Evolutionary conservation across 2,888 invertebrate genomes (phyloP).

Genomic region (Eupithecia pulchellata): DNA sequence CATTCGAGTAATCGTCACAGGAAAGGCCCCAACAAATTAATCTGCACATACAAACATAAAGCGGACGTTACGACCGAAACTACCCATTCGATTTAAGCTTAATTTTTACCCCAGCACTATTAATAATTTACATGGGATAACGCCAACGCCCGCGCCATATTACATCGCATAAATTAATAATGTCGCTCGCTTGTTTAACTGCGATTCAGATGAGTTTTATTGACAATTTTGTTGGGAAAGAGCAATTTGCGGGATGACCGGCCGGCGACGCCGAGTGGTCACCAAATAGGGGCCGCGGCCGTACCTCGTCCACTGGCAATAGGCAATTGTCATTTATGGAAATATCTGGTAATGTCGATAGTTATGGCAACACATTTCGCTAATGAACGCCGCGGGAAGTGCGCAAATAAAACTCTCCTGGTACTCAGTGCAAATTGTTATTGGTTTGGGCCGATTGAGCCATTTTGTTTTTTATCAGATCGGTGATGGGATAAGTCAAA

Average conservation of each 20-base stretch:
- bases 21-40: conserved; percentile 76
- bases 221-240: conserved; percentile 85
- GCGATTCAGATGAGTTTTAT: conserved; percentile 86
- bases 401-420: conserved; percentile 44
- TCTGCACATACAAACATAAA: conserved; percentile 79
- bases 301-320: conserved; percentile 47
- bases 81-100: conserved; percentile 85
- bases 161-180: conserved; percentile 86
- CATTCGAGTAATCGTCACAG: conserved; percentile 62
- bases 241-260: conserved; percentile 84
- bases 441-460: conserved; percentile 12
- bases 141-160: conserved; percentile 83
- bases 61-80: conserved; percentile 79
- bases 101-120: conserved; percentile 85
- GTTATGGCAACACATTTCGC: conserved; percentile 52
- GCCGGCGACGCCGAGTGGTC: conserved; percentile 80
- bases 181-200: conserved; percentile 85
- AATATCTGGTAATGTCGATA: conserved; percentile 65
- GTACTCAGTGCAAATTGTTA: conserved; percentile 29
- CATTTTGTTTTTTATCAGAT: not conserved
- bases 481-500: not conserved
- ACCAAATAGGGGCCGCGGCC: conserved; percentile 73
- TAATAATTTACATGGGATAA: conserved; percentile 84
- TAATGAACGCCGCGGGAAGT: conserved; percentile 43
- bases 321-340: conserved; percentile 68